phyloP scores from a whole-genome alignment of 2,888 invertebrate genomes.

The Achlya flavicornis region DNA sequence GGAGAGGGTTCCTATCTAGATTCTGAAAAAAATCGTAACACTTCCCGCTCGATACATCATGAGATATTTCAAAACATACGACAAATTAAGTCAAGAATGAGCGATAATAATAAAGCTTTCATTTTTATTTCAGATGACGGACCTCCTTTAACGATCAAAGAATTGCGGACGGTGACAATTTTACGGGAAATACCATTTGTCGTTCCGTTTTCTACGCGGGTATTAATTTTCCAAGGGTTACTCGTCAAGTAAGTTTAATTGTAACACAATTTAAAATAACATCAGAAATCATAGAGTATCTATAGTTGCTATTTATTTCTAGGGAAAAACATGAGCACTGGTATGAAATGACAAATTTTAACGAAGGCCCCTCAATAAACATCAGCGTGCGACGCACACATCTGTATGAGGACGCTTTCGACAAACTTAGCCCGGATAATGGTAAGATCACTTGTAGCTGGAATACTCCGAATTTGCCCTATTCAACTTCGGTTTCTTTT shows the following conservation, averaged over 20 bases:
- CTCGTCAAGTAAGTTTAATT: constrained; percentile 63
- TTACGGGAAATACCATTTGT: constrained; percentile 97
- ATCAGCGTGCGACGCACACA: constrained; percentile 93
- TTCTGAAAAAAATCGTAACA: too few relatives aligned
- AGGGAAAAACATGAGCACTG: constrained; percentile 89
- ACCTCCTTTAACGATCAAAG: constrained; percentile 93
- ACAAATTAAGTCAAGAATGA: too few relatives aligned
- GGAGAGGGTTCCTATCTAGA: too few relatives aligned
- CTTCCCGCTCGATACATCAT: too few relatives aligned
- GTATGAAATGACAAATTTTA: constrained; percentile 89
- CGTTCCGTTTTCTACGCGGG: constrained; percentile 95
- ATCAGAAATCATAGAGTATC: too few relatives aligned
- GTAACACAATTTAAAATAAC: background rate
- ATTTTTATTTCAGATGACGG: constrained; percentile 85
- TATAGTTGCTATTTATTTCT: constrained; percentile 20
- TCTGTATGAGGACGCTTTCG: constrained; percentile 99
- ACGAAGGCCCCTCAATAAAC: constrained; percentile 89
- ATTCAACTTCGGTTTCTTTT: too few relatives aligned
- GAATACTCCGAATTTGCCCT: too few relatives aligned
- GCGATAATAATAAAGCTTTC: constrained; percentile 34
- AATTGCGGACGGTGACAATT: constrained; percentile 93
- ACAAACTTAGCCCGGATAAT: constrained; percentile 94
- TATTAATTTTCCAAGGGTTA: constrained; percentile 92
- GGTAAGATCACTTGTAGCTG: too few relatives aligned
- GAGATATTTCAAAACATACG: too few relatives aligned